A percentile compares a stretch with the other conserved stretches of the same genome.
Conservation (phyloP, 1,140 invertebrate species). For the Aradophagus sp. region DNA sequence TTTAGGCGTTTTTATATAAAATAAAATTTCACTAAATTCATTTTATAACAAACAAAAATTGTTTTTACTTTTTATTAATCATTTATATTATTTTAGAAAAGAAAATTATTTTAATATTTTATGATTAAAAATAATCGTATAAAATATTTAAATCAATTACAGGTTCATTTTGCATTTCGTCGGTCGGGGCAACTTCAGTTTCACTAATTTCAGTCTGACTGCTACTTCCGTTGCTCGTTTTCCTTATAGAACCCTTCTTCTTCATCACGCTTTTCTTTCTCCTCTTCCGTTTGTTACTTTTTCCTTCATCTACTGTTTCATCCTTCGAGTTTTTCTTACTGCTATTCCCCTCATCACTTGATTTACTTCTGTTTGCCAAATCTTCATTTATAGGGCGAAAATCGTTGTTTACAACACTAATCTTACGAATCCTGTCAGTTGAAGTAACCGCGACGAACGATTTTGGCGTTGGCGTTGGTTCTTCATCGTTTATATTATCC, state of each 20-base stretch:
- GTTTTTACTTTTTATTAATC: too few relatives aligned
- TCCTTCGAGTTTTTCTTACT: slow-evolving; percentile 68
- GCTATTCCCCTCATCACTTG: slow-evolving; percentile 61
- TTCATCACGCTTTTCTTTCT: slow-evolving; percentile 86
- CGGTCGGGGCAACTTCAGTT: slow-evolving; percentile 44
- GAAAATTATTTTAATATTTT: too few relatives aligned
- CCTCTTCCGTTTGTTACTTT: slow-evolving; percentile 80
- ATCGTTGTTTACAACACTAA: slow-evolving; percentile 77
- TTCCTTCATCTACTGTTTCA: slow-evolving; percentile 62
- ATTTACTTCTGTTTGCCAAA: slow-evolving; percentile 63
- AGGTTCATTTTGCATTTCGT: slow-evolving; percentile 59
- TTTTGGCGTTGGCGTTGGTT: slow-evolving; percentile 62
- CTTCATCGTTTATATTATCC: slow-evolving; percentile 79
- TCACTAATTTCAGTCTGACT: slow-evolving; percentile 70
- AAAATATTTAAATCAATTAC: slow-evolving; percentile 48
- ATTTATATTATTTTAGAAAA: too few relatives aligned
- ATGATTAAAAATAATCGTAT: too few relatives aligned
- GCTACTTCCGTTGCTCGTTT: slow-evolving; percentile 76
- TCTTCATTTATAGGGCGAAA: slow-evolving; percentile 76
- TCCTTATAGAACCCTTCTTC: slow-evolving; percentile 84
- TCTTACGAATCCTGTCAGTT: slow-evolving; percentile 68
- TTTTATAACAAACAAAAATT: too few relatives aligned
- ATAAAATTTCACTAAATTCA: too few relatives aligned
- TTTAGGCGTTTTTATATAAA: too few relatives aligned
- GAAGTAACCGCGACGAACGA: slow-evolving; percentile 71